phyloP scores from a whole-genome alignment of 2,888 invertebrate genomes.

The Drosophila monieri region DNA sequence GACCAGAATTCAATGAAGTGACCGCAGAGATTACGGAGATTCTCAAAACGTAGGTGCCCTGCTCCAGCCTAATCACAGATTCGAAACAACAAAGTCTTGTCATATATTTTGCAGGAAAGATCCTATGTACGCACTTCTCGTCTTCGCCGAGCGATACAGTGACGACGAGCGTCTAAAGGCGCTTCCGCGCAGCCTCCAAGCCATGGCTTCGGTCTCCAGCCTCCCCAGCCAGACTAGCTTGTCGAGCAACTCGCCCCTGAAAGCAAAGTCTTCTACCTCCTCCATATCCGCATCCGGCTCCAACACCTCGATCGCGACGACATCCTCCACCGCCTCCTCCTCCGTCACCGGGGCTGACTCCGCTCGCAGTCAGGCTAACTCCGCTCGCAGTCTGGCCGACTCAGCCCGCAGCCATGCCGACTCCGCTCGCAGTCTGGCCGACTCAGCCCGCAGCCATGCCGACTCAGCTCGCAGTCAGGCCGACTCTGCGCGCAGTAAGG shows the following conservation, averaged over 20 bases:
- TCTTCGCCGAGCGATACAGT: slow-evolving; percentile 77
- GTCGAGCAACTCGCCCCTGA: not conserved
- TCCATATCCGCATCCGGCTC: not conserved
- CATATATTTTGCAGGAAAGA: slow-evolving; percentile 71
- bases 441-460: not conserved
- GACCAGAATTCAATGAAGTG: slow-evolving; percentile 69
- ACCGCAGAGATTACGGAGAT: slow-evolving; percentile 72
- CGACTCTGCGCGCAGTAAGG: slow-evolving; percentile 15
- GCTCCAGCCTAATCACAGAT: not conserved
- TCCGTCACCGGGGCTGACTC: not conserved
- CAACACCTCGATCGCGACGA: not conserved
- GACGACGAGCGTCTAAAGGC: slow-evolving; percentile 22
- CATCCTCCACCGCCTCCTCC: not conserved
- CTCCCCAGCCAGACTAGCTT: not conserved
- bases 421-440: too few relatives aligned
- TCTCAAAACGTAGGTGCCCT: slow-evolving; percentile 70
- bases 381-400: not conserved
- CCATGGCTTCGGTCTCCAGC: not conserved
- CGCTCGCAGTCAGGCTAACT: not conserved
- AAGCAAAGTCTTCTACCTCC: not conserved
- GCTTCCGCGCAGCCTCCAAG: slow-evolving; percentile 3
- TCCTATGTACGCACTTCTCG: slow-evolving; percentile 80
- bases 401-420: not conserved
- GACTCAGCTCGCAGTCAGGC: not conserved
- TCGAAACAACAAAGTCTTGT: not conserved